A percentile compares a stretch with the other conserved stretches of the same genome.
Evolutionary conservation across 2,888 invertebrate species (phyloP).

Genomic region (Eupsilia transversa): DNA sequence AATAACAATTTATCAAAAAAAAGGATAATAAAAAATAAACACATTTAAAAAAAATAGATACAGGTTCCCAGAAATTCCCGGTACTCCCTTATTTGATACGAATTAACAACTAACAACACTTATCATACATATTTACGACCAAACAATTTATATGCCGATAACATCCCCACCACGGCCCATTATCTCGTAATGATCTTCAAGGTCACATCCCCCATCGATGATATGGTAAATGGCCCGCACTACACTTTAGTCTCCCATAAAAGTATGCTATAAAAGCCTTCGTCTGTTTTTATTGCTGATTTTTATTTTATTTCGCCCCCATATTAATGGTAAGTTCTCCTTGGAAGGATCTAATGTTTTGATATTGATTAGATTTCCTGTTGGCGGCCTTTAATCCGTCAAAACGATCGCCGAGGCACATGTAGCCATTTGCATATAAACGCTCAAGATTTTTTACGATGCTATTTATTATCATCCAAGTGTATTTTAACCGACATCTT

Average conservation of each 20-base stretch:
- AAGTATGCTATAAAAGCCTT: conserved; percentile 62
- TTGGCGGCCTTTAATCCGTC: no score
- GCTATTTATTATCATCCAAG: background rate
- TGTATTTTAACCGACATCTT: no score
- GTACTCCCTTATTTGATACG: background rate
- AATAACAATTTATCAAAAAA: no score
- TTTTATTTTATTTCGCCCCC: conserved; percentile 45
- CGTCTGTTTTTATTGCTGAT: conserved; percentile 49
- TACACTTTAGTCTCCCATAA: conserved; percentile 50
- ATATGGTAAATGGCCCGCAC: conserved; percentile 64
- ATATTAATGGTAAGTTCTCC: conserved; percentile 33
- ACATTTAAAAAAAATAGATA: no score
- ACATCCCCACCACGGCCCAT: conserved; percentile 22
- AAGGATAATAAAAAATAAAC: no score
- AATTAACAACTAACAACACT: background rate
- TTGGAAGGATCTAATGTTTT: background rate
- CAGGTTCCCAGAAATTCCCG: background rate
- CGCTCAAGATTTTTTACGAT: background rate
- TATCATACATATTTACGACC: conserved; percentile 8
- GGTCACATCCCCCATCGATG: conserved; percentile 47
- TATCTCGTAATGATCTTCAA: conserved; percentile 46
- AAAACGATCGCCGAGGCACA: background rate
- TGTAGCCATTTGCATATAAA: background rate
- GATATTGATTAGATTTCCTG: background rate
- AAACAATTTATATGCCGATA: conserved; percentile 6